Evolutionary conservation across 2,888 invertebrate species (phyloP).

Genomic region (Dryomyza anilis): DNA sequence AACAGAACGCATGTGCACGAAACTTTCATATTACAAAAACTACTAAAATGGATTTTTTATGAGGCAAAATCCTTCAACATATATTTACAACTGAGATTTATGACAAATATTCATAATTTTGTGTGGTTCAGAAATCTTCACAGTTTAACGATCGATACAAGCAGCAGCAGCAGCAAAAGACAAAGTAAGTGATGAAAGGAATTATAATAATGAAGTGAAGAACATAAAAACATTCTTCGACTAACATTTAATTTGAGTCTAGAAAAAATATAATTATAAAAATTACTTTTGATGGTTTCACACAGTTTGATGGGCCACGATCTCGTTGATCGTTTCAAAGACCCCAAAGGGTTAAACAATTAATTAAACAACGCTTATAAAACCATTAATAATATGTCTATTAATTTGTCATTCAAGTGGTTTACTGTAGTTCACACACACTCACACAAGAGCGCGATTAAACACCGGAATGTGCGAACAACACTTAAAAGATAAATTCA

Average conservation of each 20-base stretch:
- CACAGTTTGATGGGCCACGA: no score
- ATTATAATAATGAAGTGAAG: slow-evolving; percentile 45
- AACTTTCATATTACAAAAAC: slow-evolving; percentile 42
- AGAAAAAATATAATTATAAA: not conserved
- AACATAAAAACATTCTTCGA: slow-evolving; percentile 3
- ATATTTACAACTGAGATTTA: slow-evolving; percentile 48
- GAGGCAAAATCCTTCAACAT: slow-evolving; percentile 56
- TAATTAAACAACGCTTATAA: slow-evolving; percentile 43
- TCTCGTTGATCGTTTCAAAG: not conserved
- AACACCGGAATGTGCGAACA: no score
- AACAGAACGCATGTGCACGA: slow-evolving; percentile 43
- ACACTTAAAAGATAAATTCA: no score
- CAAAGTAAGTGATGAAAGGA: not conserved
- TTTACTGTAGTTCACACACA: no score
- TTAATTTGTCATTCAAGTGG: no score
- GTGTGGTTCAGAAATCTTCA: slow-evolving; percentile 30
- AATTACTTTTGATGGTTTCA: not conserved
- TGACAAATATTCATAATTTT: slow-evolving; percentile 35
- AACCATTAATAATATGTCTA: slow-evolving; percentile 43
- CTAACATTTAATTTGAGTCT: not conserved
- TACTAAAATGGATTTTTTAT: slow-evolving; percentile 43
- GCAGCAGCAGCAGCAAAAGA: not conserved
- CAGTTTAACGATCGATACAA: slow-evolving; percentile 14
- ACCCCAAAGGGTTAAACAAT: slow-evolving; percentile 34
- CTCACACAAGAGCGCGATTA: no score